Evolutionary conservation across 2,888 invertebrate genomes (phyloP), one percentile per base, ranked within the genome.

Genomic region (Gymnoscelis rufifasciata): DNA sequence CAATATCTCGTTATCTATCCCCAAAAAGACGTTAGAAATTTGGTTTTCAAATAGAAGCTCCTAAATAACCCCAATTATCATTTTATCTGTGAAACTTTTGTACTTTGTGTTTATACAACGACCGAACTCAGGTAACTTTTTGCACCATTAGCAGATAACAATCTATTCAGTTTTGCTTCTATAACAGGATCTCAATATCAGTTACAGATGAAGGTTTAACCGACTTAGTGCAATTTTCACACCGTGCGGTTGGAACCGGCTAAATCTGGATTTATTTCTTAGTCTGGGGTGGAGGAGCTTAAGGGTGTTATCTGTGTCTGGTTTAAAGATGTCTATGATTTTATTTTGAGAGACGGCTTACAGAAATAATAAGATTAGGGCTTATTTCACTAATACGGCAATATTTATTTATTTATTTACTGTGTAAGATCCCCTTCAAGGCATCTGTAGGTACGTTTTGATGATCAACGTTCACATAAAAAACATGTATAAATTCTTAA

Each of bases 81-180:
- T 23, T 15, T 24, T 27, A 29, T 26, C 29, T 36, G 11, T 12
- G 28, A 33, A 28, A 27, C 36, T 28, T 38, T 30, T 14, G 24
- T 36, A 7, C 42, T 31, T 13, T 11, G 28, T 23, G 15, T 35
- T 33, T 28, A 28, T 47, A 33, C 31, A 46, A 38, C 45, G n/a
- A n/a, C n/a, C n/a, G n/a, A 19, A 42, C 23, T 35, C 56, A 57
- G 56, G 54, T 57, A 57, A 48, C 27, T 54, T 50, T 51, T 52
- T 23, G 36, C 24, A 36, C 42, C 14, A 42, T 39, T 30, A 24
- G 12, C 26, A 35, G 47, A 33, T 51, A 47, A 54, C 42, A 51
- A 43, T 43, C 24, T 47, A 50, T 38, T 40, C 30, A 43, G 38
- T 47, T 46, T 41, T 31, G 24, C 7, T 40, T 43, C 39, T 38